Conservation (phyloP, 2,113 vertebrate genomes). For the Aegotheles bennettii region DNA sequence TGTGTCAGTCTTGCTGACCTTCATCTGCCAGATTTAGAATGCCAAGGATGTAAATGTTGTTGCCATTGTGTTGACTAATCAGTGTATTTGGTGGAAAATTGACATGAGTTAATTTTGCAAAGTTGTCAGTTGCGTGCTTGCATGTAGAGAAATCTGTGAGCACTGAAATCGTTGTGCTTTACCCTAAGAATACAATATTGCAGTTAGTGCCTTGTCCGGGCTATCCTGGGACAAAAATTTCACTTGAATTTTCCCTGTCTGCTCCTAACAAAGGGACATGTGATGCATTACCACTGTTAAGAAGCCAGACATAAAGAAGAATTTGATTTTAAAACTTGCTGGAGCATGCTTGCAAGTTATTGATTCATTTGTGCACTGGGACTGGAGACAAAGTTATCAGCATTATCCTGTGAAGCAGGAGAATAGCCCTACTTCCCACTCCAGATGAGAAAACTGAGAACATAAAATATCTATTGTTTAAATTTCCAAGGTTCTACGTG, state of each 20-base stretch:
- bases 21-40: no score
- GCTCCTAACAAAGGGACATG: not conserved
- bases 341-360: not conserved
- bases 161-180: fast-evolving
- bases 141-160: not conserved
- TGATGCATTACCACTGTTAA: not conserved
- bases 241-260: not conserved
- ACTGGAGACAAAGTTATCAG: not conserved
- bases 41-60: not conserved
- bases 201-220: not conserved
- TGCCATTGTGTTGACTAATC: not conserved
- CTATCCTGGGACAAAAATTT: not conserved
- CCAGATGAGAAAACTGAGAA: not conserved
- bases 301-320: not conserved
- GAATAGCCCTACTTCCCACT: not conserved
- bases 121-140: not conserved
- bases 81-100: not conserved
- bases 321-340: not conserved
- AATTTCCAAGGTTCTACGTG: not conserved
- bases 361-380: not conserved
- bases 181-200: not conserved
- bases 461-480: not conserved
- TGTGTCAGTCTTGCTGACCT: not conserved
- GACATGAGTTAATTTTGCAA: not conserved
- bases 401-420: not conserved